A percentile compares a stretch with the other conserved stretches of the same genome.
Conservation (phyloP, 64 coral and sea anemone species). For the Pocillopora verrucosa region DNA sequence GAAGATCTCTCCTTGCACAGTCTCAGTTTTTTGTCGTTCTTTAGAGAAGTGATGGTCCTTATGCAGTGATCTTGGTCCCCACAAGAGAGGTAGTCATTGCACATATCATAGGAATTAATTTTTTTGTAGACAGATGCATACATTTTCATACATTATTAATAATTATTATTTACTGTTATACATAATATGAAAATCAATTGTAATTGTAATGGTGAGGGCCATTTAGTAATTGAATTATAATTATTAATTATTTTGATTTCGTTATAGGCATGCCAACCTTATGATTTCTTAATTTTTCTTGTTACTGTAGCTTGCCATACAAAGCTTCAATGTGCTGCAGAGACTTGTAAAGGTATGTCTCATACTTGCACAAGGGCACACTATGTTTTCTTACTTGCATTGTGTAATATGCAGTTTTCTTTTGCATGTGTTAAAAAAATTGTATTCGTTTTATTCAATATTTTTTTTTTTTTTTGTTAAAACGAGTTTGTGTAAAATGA, state of each 20-base stretch:
- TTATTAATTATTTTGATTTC: not conserved
- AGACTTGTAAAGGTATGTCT: conserved; percentile 81
- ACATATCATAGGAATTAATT: too few species aligned
- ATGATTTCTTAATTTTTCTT: not conserved
- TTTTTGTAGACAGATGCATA: not conserved
- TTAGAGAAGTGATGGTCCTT: conserved; percentile 89
- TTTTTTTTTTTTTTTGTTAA: too few species aligned
- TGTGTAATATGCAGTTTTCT: too few species aligned
- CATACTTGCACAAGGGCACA: not conserved
- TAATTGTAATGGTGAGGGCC: too few species aligned
- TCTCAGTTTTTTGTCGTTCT: conserved; percentile 17
- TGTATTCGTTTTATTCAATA: not conserved
- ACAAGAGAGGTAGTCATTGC: conserved; percentile 85
- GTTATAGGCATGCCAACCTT: not conserved
- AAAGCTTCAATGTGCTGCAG: conserved; percentile 86
- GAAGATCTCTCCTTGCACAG: not conserved
- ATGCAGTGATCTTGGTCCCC: conserved; percentile 87
- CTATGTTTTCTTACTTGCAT: not conserved
- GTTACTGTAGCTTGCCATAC: conserved; percentile 78
- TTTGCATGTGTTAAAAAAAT: not conserved
- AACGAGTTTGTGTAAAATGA: too few species aligned
- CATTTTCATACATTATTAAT: not conserved
- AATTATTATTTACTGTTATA: not conserved
- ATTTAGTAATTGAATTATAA: not conserved
- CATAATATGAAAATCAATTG: too few species aligned